A percentile compares a stretch with the other conserved stretches of the same genome.
These are phyloP conservation scores for Drosophila pandora DNA, from an alignment of 1,140 invertebrate species.

Conservation along the genomic window DNA sequence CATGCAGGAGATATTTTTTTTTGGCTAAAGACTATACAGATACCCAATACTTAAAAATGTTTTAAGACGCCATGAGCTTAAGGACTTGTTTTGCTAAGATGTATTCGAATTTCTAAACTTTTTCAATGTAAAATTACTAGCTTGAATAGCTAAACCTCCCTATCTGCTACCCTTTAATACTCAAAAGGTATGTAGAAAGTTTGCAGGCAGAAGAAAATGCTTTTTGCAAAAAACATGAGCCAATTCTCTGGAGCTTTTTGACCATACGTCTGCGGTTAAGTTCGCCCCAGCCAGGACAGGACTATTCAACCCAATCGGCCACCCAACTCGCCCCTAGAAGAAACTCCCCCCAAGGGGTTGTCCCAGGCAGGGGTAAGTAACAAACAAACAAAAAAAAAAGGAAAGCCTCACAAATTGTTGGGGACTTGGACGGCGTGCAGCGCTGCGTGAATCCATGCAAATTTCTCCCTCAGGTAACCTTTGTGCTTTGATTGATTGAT, in stretches of 20 bases:
- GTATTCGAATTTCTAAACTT: background rate
- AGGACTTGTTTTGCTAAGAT: too few species aligned
- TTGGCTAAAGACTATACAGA: background rate
- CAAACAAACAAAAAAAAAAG: constrained; percentile 30
- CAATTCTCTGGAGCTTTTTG: constrained; percentile 72
- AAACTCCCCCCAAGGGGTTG: constrained; percentile 20
- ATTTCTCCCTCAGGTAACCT: constrained; percentile 78
- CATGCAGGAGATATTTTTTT: constrained; percentile 29
- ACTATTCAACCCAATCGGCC: constrained; percentile 25
- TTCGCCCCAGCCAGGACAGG: constrained; percentile 43
- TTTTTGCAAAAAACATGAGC: constrained; percentile 71
- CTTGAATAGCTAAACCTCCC: background rate
- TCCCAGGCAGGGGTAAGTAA: constrained; percentile 12
- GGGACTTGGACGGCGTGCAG: constrained; percentile 47
- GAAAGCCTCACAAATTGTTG: constrained; percentile 67
- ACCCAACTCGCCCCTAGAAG: constrained; percentile 23
- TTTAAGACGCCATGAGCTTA: background rate
- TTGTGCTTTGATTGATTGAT: constrained; percentile 81
- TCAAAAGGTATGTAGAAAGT: constrained; percentile 42
- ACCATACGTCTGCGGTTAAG: constrained; percentile 79
- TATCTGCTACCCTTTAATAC: constrained; percentile 5
- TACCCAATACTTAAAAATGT: constrained; percentile 6
- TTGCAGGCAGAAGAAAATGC: constrained; percentile 44
- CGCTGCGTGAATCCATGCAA: constrained; percentile 77
- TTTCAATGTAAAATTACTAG: background rate